Evolutionary conservation across 2,113 vertebrate species (phyloP).

Genomic region (Acrocephalus kingi): DNA sequence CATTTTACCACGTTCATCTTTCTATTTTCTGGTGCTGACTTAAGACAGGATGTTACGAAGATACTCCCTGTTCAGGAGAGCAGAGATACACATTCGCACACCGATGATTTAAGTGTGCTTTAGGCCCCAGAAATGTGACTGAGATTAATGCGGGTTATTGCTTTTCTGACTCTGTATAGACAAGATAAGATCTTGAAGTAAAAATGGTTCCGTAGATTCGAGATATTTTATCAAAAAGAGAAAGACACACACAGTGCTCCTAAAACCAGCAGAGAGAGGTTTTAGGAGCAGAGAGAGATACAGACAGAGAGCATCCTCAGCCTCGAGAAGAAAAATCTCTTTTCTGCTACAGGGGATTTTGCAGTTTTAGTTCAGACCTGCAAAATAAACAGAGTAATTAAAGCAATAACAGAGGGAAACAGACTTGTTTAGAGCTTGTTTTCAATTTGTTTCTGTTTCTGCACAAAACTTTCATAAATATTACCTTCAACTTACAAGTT

Average conservation of each 20-base stretch:
- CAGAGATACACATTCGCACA: not conserved
- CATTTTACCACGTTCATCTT: not conserved
- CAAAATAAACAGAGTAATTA: not conserved
- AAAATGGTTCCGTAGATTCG: not conserved
- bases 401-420: not conserved
- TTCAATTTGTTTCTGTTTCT: not conserved
- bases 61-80: not conserved
- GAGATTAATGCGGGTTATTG: not conserved
- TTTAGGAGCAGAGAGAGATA: not conserved
- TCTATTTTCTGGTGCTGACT: not conserved
- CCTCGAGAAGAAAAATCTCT: not conserved
- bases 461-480: not conserved
- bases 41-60: not conserved
- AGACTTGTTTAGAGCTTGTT: conserved; percentile 1
- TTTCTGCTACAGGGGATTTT: not conserved
- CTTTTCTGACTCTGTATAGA: not conserved
- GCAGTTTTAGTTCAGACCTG: not conserved
- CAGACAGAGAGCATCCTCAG: not conserved
- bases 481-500: not conserved
- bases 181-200: not conserved
- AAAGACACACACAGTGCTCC: not conserved
- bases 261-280: not conserved
- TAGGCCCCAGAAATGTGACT: not conserved
- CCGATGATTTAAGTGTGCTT: not conserved
- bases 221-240: not conserved